Base-by-base conservation (phyloP, 2,113 vertebrate genomes). In the Bucco capensis region DNA sequence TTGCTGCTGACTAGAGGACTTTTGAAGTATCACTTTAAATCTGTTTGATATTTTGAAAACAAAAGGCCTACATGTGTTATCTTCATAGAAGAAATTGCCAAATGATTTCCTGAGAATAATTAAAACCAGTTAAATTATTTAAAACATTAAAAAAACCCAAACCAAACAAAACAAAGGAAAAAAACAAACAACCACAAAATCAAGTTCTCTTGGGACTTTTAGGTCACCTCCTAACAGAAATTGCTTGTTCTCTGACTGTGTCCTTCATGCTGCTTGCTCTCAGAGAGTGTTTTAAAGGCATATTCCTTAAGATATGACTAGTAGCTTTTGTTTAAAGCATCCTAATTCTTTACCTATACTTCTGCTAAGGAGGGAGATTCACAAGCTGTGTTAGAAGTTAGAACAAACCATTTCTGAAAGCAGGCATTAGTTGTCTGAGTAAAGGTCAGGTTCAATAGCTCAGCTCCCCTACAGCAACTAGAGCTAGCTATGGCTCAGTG, bases 51-150 rank as follows among this genome's bases (percentile, higher is more conserved):
- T 92, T 90, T 84, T 57, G 12, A 11, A 77, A 86, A 38, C 67
- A 53, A 7, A 86, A 62, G 54, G 60, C 50, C 33, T 83, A 5
- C 62, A 33, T 40, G 9, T 51, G 14, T 73, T 42, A 58, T 51
- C 62, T 76, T 58, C 16, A 74, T 28, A 56, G 51, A 6, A 72
- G 27, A 80, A 31, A 47, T 27, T 89, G 81, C 40, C 49, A 88
- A 86, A 92, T 70, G 66, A 88, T 93, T 91, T 83, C 37, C 74
- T 57, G 50, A 77, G 49, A 91, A 81, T 78, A 95, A 95, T 82
- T 89, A 86, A 89, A 86, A 46, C 49, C 58, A 78, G 31, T 51
- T 88, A 75, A 73, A 90, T 92, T 84, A 82, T 87, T 90, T 80
- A 72, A 60, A 67, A 56, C 23, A 46, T 56, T 18, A 62, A 51